phyloP scores from a whole-genome alignment of 1,140 invertebrate genomes.

The Scaptomyza hsui region DNA sequence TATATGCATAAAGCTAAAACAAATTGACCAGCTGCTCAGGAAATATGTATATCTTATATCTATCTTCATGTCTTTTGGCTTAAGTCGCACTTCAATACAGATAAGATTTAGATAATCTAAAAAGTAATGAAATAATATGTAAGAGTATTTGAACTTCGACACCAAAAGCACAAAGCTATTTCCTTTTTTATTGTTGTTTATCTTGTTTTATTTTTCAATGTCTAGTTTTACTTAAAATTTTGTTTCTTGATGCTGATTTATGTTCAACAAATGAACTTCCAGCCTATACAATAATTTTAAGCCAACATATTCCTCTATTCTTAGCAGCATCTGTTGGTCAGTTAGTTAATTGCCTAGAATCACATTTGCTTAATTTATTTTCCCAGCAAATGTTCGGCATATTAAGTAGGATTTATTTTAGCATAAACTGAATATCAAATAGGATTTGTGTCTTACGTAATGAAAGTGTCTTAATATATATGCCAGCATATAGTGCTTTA shows the following conservation, averaged over 20 bases:
- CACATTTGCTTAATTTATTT: conserved; percentile 38
- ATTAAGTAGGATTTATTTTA: conserved; percentile 17
- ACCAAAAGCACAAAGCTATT: neutral
- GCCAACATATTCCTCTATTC: conserved; percentile 14
- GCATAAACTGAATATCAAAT: conserved; percentile 29
- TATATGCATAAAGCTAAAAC: conserved; percentile 20
- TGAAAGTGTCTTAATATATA: conserved; percentile 17
- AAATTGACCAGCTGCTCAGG: conserved; percentile 14
- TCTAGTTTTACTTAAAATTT: conserved; percentile 5
- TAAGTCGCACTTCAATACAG: neutral
- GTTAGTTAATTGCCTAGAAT: conserved; percentile 37
- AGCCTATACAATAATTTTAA: conserved; percentile 61
- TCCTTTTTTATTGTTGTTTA: neutral
- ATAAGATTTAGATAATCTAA: no score
- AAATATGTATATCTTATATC: conserved; percentile 17
- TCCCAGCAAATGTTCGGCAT: conserved; percentile 18
- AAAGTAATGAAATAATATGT: no score
- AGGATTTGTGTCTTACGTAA: conserved; percentile 22
- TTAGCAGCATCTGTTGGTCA: neutral
- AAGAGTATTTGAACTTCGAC: neutral
- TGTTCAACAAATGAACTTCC: conserved; percentile 29
- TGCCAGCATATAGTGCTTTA: neutral
- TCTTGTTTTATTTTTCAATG: conserved; percentile 10
- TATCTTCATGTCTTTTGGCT: conserved; percentile 11
- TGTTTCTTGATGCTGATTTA: conserved; percentile 34